Conservation (phyloP, 1,140 invertebrate species). For the Cardiocondyla obscurior region DNA sequence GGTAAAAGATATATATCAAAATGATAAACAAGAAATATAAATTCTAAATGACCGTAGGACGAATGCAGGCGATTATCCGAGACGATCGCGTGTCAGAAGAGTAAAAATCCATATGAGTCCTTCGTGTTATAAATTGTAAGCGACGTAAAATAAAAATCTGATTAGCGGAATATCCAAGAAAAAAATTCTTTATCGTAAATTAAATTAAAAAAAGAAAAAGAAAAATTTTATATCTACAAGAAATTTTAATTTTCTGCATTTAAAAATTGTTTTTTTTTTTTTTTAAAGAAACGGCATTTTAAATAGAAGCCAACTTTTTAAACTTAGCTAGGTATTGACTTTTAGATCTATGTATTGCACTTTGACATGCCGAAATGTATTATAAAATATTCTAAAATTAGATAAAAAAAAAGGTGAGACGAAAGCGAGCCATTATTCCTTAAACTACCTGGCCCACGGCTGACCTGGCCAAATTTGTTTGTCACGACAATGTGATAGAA, state of each 20-base stretch:
- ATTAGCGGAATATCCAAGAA: too few species aligned
- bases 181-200: too few species aligned
- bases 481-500: not conserved
- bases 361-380: not conserved
- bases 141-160: too few species aligned
- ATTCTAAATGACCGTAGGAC: too few species aligned
- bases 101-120: too few species aligned
- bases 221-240: not conserved
- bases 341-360: not conserved
- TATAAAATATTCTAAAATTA: conserved; percentile 17
- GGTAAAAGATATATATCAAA: not conserved
- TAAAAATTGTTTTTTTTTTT: not conserved
- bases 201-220: too few species aligned
- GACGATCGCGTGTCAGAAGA: too few species aligned
- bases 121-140: too few species aligned
- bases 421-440: not conserved
- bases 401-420: not conserved
- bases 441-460: not conserved
- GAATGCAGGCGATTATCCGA: conserved; percentile 27
- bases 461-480: conserved; percentile 9
- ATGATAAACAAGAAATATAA: not conserved
- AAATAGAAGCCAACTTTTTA: not conserved
- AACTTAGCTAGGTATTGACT: conserved; percentile 21
- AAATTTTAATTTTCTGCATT: not conserved
- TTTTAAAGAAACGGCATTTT: not conserved